Percentiles rank a stretch among this genome's conserved stretches.
phyloP scores from a whole-genome alignment of 2,797 vertebrate species.

The Choloepus didactylus region DNA sequence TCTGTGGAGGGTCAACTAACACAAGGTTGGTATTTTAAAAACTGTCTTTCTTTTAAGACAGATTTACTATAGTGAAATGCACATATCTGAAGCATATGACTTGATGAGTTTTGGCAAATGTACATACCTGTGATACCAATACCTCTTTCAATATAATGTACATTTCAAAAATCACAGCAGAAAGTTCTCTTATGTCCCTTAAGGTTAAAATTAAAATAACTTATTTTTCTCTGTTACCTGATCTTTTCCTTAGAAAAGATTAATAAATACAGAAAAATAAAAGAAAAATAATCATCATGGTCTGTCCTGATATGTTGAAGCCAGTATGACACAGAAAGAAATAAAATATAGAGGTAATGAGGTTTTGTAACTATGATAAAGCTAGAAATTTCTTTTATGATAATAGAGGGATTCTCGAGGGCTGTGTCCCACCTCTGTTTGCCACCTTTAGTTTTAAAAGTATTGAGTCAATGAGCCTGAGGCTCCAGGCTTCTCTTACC shows the following conservation, averaged over 20 bases:
- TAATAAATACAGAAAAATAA: neutral
- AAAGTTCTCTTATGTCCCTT: neutral
- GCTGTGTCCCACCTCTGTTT: neutral
- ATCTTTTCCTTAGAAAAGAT: neutral
- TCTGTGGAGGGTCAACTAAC: neutral
- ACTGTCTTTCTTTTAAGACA: neutral
- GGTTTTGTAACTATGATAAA: neutral
- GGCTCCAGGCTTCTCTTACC: neutral
- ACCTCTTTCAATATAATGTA: neutral
- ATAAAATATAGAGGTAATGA: neutral
- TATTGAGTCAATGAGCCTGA: accelerated
- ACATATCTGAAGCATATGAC: neutral
- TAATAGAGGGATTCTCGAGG: neutral
- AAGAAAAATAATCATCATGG: neutral
- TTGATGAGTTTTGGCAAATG: neutral
- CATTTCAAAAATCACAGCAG: neutral
- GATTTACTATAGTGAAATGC: neutral
- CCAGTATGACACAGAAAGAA: neutral
- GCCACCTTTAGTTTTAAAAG: neutral
- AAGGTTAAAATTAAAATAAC: neutral
- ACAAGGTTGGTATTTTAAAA: neutral
- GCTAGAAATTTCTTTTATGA: neutral
- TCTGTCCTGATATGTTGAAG: neutral
- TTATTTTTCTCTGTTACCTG: neutral
- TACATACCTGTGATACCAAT: neutral